A percentile compares a stretch with the other conserved stretches of the same genome.
phyloP scores from a whole-genome alignment of 2,797 vertebrate species.

The Petrocephalus sullivani region DNA sequence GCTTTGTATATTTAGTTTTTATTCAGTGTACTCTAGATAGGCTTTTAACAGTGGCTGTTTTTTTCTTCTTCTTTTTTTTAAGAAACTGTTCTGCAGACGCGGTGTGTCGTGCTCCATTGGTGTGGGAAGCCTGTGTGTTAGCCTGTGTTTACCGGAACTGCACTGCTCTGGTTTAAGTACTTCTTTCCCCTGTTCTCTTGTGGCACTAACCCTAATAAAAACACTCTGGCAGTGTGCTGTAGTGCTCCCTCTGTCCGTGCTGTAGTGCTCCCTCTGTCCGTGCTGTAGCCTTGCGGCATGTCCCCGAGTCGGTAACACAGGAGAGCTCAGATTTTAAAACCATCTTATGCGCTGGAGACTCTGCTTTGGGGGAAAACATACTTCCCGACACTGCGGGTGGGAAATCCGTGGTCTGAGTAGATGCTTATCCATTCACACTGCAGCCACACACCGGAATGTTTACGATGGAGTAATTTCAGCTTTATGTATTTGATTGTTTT shows the following conservation, averaged over 20 bases:
- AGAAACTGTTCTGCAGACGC: background rate
- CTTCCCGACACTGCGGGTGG: background rate
- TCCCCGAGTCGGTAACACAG: background rate
- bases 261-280: background rate
- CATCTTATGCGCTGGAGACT: background rate
- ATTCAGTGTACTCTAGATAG: background rate
- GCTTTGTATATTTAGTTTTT: background rate
- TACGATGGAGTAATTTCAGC: background rate
- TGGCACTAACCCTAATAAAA: background rate
- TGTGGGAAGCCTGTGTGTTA: background rate
- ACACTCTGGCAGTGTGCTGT: background rate
- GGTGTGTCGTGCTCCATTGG: background rate
- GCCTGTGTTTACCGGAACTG: background rate
- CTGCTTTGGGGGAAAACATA: background rate
- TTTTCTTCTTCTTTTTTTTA: background rate
- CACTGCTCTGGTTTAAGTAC: background rate
- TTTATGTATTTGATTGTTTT: background rate
- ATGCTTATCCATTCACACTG: background rate
- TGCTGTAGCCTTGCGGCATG: background rate
- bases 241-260: background rate
- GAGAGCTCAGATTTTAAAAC: background rate
- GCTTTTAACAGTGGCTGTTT: background rate
- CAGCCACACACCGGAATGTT: background rate
- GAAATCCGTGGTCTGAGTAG: background rate
- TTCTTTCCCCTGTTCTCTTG: background rate